Conservation (phyloP, 2,113 vertebrate genomes). For the Leptosomus discolor region DNA sequence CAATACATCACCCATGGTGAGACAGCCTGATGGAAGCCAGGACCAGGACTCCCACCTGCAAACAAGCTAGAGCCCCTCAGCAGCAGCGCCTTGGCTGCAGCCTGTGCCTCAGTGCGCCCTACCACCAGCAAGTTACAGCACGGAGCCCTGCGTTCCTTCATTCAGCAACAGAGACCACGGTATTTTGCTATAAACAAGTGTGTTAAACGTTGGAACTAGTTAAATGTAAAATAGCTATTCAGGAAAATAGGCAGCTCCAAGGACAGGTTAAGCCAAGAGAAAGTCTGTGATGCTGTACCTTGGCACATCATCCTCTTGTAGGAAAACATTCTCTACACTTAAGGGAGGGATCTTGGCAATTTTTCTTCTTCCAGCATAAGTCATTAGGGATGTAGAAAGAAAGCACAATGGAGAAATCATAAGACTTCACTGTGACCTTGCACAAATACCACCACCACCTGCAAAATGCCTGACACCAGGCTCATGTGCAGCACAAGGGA, state of each 20-base stretch:
- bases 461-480: accelerated
- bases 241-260: not conserved
- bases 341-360: not conserved
- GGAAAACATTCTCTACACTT: not conserved
- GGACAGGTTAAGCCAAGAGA: not conserved
- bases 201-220: not conserved
- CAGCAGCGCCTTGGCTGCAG: not conserved
- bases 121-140: not conserved
- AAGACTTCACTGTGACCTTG: not conserved
- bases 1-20: not conserved
- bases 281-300: not conserved
- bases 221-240: not conserved
- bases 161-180: not conserved
- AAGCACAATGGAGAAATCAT: not conserved
- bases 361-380: not conserved
- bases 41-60: not conserved
- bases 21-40: not conserved
- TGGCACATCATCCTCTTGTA: accelerated
- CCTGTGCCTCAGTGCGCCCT: not conserved
- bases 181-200: not conserved
- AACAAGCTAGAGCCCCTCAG: not conserved
- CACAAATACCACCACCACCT: not conserved
- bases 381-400: not conserved
- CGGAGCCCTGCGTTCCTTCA: accelerated
- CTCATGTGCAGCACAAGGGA: not conserved